phyloP scores from a whole-genome alignment of 2,113 vertebrate genomes.

The Lycocorax pyrrhopterus region DNA sequence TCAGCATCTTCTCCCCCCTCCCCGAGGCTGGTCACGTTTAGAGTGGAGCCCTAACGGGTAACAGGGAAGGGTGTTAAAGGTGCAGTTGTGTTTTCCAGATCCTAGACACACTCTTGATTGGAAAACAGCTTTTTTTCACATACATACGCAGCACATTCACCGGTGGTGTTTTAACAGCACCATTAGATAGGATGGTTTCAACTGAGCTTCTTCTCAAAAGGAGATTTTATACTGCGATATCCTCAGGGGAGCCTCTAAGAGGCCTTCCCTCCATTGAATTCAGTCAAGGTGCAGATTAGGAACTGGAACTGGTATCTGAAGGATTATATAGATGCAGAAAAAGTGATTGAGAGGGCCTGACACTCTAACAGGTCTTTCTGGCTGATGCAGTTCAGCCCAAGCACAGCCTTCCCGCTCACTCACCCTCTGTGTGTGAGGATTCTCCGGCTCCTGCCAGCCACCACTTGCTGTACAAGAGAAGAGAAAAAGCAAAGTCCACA shows the following conservation, averaged over 20 bases:
- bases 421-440: slow-evolving; percentile 90
- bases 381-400: not conserved
- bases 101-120: not conserved
- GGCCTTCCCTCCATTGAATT: not conserved
- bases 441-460: slow-evolving; percentile 98
- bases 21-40: not conserved
- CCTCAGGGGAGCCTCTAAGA: not conserved
- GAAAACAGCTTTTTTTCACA: not conserved
- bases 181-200: not conserved
- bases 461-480: slow-evolving; percentile 86
- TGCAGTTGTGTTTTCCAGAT: slow-evolving; percentile 1
- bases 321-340: slow-evolving; percentile 7
- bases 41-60: not conserved
- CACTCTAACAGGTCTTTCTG: not conserved
- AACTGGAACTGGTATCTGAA: not conserved
- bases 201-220: not conserved
- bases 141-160: not conserved
- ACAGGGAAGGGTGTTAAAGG: not conserved
- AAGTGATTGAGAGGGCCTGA: not conserved
- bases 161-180: not conserved
- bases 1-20: not conserved
- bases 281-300: not conserved
- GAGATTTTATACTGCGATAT: not conserved
- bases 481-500: not conserved
- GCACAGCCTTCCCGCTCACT: not conserved